Base-by-base conservation (phyloP, 2,113 vertebrate species). In the Climacteris rufus region DNA sequence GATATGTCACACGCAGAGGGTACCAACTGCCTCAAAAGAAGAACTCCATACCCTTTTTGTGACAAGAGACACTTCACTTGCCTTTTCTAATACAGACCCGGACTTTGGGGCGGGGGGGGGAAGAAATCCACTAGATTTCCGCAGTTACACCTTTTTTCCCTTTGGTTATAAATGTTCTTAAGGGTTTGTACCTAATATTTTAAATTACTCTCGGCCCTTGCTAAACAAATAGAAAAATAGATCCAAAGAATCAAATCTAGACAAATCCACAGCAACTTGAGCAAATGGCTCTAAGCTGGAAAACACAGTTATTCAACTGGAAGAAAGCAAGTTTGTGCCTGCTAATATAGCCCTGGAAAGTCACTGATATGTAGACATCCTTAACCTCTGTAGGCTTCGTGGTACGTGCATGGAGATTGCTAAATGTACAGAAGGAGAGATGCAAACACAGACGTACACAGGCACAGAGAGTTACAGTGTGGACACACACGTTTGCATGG, bases 101-200 rank as follows among this genome's bases (percentile, higher is more conserved):
- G 12, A n/a, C 24, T 80, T 83, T 4, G 25, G n/a, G n/a, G n/a
- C 2, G 47, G 13, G 60, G 25, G 0, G 3, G 13, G 1, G 5
- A 11, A 23, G 35, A 31, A 47, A 20, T 37, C 18, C 31, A 63
- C 33, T 39, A 8, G 18, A 54, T 77, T 70, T 80, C 68, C 2
- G 1, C 50, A 24, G 27, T 21, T 17, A 39, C 37, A 13, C 19
- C 17, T 61, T 54, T 54, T 69, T 71, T 40, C 27, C 4, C 30
- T 77, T 80, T 27, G 24, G 30, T 83, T 80, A 42, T 52, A 52
- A 80, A 53, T 35, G n/a, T 31, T 63, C 54, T 45, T 50, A 54
- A 66, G 17, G 27, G 35, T 30, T 66, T 24, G 19, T 42, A 81
- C 19, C 27, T 88, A 14, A 17, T 39, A 66, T 63, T 95, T 90